Percentiles rank a stretch among this genome's conserved stretches.
Conservation (phyloP, 2,113 vertebrate species). For the Podilymbus podiceps region DNA sequence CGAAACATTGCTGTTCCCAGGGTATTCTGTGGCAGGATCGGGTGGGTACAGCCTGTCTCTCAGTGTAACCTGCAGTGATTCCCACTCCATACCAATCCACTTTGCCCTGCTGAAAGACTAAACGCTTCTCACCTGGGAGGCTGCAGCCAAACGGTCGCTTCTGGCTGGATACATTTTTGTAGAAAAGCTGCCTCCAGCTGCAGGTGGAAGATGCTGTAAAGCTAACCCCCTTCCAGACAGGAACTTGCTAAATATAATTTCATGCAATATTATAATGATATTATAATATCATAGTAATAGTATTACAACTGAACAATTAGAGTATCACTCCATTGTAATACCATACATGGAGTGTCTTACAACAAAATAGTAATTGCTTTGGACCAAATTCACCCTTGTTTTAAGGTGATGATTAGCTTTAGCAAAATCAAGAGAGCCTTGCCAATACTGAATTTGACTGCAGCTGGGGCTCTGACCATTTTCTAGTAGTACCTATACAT, state of each 20-base stretch:
- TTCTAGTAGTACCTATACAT: neutral
- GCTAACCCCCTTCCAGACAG: neutral
- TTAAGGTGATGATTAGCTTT: neutral
- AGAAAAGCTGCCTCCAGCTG: neutral
- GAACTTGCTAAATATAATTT: neutral
- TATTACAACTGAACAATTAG: neutral
- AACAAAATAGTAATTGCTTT: neutral
- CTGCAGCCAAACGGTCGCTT: neutral
- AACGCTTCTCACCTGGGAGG: neutral
- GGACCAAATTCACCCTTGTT: neutral
- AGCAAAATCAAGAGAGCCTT: neutral
- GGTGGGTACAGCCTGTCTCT: neutral
- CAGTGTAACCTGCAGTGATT: neutral
- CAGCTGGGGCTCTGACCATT: neutral
- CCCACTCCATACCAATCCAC: neutral
- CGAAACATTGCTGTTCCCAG: neutral
- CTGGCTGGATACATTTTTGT: neutral
- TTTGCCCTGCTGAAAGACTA: neutral
- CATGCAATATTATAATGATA: neutral
- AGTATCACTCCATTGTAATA: neutral
- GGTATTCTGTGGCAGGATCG: neutral
- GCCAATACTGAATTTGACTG: neutral
- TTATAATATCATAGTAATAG: neutral
- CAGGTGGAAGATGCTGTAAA: neutral
- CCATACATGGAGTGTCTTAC: neutral